Conservation (phyloP, 2,888 invertebrate genomes). For the Ligdia adustata region DNA sequence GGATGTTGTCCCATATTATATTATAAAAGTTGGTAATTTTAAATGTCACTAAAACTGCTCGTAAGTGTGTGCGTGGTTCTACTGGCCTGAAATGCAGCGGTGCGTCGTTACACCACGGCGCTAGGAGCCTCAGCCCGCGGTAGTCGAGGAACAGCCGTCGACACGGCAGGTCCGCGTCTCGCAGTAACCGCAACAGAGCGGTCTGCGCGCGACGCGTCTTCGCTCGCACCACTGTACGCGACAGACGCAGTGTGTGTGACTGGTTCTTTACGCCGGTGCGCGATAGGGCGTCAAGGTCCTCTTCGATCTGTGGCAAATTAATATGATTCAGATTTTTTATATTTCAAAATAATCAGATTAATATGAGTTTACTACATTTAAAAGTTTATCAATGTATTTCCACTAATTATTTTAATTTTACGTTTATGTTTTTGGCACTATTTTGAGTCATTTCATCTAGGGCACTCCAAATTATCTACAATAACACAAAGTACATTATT, state of each 20-base stretch:
- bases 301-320: constrained; percentile 87
- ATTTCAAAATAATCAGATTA: too few species aligned
- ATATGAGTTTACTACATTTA: too few species aligned
- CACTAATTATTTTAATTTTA: too few species aligned
- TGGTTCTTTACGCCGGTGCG: constrained; percentile 94
- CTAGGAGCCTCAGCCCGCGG: constrained; percentile 94
- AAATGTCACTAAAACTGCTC: too few species aligned
- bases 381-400: too few species aligned
- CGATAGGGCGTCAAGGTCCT: constrained; percentile 92
- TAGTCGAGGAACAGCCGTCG: constrained; percentile 95
- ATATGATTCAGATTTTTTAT: not conserved
- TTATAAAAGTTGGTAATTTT: too few species aligned
- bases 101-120: constrained; percentile 96
- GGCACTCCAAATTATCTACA: too few species aligned
- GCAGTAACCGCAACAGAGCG: constrained; percentile 90
- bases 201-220: constrained; percentile 91
- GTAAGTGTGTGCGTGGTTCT: too few species aligned
- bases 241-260: constrained; percentile 93
- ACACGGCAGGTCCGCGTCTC: constrained; percentile 92
- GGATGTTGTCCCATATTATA: too few species aligned
- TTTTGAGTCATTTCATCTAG: too few species aligned
- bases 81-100: constrained; percentile 77
- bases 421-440: too few species aligned
- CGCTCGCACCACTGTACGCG: constrained; percentile 96
- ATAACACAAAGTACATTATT: too few species aligned